Base-by-base conservation (phyloP, 2,888 invertebrate species). In the Scaptodrosophila latifasciaeformis region DNA sequence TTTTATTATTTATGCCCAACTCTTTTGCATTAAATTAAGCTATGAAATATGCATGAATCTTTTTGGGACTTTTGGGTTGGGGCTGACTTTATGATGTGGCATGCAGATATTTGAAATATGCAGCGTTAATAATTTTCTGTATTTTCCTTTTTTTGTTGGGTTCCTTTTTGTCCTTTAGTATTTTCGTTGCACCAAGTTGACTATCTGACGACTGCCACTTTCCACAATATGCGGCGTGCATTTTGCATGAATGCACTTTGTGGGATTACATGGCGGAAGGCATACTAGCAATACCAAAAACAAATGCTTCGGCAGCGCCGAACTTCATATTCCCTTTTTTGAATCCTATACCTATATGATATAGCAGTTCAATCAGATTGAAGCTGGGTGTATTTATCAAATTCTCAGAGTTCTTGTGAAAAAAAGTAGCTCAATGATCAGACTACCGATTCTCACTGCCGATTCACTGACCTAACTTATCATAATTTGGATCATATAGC, bases 201-300 rank as follows among this genome's bases (percentile, higher is more conserved):
- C 18, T 10, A 17, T 2, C 39, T 42, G 40, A n/a, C 21, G 12
- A 21, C 21, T 42, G 40, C 21, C 12, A 21, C 21, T 13, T 34
- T 34, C 43, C 47, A 50, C 46, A 24, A 24, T 24, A 31, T 40
- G 55, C 34, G 56, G 40, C 54, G 44, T 59, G 60, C 50, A 64
- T 62, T 76, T 67, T 45, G 56, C 67, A 54, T 62, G 58, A 78
- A 75, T 74, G 76, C 79, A 79, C 79, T 75, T 64, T 59, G 55
- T 55, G 59, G 72, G 40, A 75, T 75, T 71, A 54, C 65, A 65
- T 17, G 42, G 15, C 39, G 15, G 37, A 6, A 34, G 34, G 34
- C n/a, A 13, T 13, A 34, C 12, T 15, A 34, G 34, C 34, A 34
- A 15, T 6, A 13, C 1, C 13, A 12, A 15, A 34, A 13, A 34